A percentile compares a stretch with the other conserved stretches of the same genome.
Evolutionary conservation across 2,113 vertebrate species (phyloP).

Genomic region (Nipponia nippon): DNA sequence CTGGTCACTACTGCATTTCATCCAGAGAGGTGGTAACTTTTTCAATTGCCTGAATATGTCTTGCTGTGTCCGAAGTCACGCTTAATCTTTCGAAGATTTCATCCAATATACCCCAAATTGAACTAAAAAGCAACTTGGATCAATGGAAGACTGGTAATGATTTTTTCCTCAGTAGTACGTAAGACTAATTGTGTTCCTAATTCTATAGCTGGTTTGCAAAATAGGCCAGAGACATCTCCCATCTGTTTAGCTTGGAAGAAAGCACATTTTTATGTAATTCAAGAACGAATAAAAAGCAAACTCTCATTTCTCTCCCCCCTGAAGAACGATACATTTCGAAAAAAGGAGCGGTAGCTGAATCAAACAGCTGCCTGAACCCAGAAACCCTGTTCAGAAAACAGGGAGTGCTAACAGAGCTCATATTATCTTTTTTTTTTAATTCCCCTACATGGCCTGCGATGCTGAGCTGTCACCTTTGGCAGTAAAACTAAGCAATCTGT

Average conservation of each 20-base stretch:
- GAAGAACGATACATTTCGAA: neutral
- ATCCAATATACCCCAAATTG: too few relatives aligned
- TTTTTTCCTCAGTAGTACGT: too few relatives aligned
- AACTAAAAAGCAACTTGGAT: neutral
- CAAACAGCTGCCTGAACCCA: neutral
- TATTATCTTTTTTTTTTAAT: neutral
- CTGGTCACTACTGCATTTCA: neutral
- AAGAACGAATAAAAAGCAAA: neutral
- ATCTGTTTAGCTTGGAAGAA: neutral
- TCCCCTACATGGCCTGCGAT: fast-evolving
- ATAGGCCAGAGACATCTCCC: neutral
- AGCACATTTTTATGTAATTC: neutral
- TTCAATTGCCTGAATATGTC: neutral
- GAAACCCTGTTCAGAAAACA: neutral
- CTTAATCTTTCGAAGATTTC: neutral
- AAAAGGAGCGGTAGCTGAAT: neutral
- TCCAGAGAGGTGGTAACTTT: neutral
- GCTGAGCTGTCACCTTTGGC: neutral
- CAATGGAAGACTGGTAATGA: neutral
- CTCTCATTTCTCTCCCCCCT: neutral
- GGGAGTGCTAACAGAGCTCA: neutral
- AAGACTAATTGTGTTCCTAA: neutral
- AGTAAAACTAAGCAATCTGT: neutral
- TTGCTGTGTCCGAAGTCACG: neutral
- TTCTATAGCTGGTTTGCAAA: neutral